Evolutionary conservation across 1,140 invertebrate species (phyloP).

Genomic region (Helicoverpa zea): DNA sequence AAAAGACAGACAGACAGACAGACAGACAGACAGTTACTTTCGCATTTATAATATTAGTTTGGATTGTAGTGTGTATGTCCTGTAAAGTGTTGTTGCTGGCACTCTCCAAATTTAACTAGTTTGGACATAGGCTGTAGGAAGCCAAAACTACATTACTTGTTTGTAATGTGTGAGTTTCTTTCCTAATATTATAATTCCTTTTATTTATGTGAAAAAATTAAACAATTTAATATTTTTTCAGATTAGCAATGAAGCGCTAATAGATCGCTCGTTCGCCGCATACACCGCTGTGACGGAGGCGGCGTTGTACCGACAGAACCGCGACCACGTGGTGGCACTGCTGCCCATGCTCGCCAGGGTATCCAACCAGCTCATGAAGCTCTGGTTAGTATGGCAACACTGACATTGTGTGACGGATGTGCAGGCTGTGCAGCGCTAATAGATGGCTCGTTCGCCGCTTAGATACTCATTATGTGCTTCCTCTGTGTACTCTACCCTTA

Average conservation of each 20-base stretch:
- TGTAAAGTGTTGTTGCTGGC: too few species aligned
- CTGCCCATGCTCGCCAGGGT: conserved; percentile 73
- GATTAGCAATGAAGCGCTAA: conserved; percentile 66
- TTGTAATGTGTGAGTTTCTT: too few species aligned
- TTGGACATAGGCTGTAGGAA: too few species aligned
- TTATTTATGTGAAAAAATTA: too few species aligned
- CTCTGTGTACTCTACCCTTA: too few species aligned
- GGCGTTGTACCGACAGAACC: conserved; percentile 65
- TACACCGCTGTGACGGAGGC: conserved; percentile 71
- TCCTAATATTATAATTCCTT: too few species aligned
- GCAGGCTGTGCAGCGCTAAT: background rate
- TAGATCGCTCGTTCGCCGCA: conserved; percentile 67
- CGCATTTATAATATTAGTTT: too few species aligned
- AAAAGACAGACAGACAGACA: too few species aligned
- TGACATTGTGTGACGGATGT: background rate
- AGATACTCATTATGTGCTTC: background rate
- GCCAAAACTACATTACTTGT: too few species aligned
- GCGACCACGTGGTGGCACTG: conserved; percentile 65
- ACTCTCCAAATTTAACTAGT: too few species aligned
- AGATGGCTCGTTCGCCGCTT: background rate
- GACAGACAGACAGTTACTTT: too few species aligned
- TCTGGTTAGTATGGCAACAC: conserved; percentile 63
- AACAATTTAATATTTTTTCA: conserved; percentile 37
- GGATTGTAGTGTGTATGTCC: too few species aligned
- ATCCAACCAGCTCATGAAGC: conserved; percentile 67